Evolutionary conservation across 2,113 vertebrate genomes (phyloP), one percentile per base, ranked within the genome.

Genomic region (Eulemur macaco): DNA sequence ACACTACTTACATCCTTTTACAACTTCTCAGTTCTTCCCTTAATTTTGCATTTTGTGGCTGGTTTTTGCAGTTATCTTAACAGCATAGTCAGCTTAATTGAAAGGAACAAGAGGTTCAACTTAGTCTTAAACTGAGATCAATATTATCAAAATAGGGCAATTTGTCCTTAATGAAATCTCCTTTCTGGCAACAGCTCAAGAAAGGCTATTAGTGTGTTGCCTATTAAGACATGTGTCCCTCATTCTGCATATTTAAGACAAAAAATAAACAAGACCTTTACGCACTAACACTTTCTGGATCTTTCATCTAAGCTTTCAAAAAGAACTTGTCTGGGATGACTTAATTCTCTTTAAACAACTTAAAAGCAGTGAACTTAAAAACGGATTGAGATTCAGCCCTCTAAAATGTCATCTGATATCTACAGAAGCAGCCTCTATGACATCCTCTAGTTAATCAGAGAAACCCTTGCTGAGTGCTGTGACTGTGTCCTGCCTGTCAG

Each of bases 61-160:
- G 47, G 15, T 17, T 92, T 96, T 86, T 85, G 86, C 6, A 56
- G 47, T 94, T 77, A 56, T 74, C 31, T 42, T 86, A 92, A 42
- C 6, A 18, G 1, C 54, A 10, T 34, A n/a, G 76, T 93, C 69
- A 78, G 20, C 8, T 93, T 10, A 86, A 20, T 54, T 94, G 94
- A 95, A 91, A 60, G 68, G 29, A 97, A 69, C 52, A 69, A 78
- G n/a, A 58, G 60, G 82, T 97, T 96, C 81, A 92, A n/a, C 77
- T 54, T 27, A n/a, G 73, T 97, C 74, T 37, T 96, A 96, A 92
- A 80, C 29, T 56, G 63, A 97, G 91, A 97, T 76, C 56, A 69
- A 81, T 96, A 91, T 81, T 95, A 83, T 74, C 60, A 92, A 88
- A 94, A 74, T 29, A 80, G 81, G 39, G 27, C 17, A 80, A 47